Evolutionary conservation across 2,888 invertebrate genomes (phyloP), one percentile per base, ranked within the genome.

Genomic region (Stomorhina lunata): DNA sequence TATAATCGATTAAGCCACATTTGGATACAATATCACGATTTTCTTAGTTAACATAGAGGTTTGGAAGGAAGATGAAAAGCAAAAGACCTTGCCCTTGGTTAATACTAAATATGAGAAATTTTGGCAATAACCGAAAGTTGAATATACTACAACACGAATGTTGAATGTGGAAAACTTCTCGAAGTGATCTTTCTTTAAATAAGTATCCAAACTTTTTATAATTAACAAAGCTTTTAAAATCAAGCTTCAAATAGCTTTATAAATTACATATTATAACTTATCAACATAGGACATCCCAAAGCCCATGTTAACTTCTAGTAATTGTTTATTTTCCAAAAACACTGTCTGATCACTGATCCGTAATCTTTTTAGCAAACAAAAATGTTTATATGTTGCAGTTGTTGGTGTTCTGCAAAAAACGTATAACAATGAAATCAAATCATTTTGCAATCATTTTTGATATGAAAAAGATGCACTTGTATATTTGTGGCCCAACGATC

Each of bases 1-100:
- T 76, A 43, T 43, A 76, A 71, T 81, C 76, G 76, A 65, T 71
- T 71, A 76, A 71, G 57, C 29, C 20, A 48, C 48, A 40, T 80
- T 69, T 48, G 45, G 34, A 29, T 65, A 53, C 65, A 53, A 66
- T 53, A 81, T 77, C 81, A 81, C 81, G 77, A 77, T 72, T 77
- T 57, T 37, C n/a, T 34, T 34, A 57, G 12, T 29, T 27, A 68
- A 37, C 27, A 10, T 37, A 5, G n/a, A 27, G 5, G 20, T n/a
- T 12, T 61, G 1, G 50, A 61, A 25, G 43, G 43, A 43, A 17
- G 9, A 71, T 25, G 2, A 25, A 43, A 57, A 43, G 17, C 32
- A 84, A 63, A 81, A 86, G 87, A 89, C 89, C 89, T 89, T 89
- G 89, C 88, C 89, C 88, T 88, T 87, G 88, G 89, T 84, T 73